phyloP scores from a whole-genome alignment of 2,888 invertebrate genomes.

The Erannis defoliaria region DNA sequence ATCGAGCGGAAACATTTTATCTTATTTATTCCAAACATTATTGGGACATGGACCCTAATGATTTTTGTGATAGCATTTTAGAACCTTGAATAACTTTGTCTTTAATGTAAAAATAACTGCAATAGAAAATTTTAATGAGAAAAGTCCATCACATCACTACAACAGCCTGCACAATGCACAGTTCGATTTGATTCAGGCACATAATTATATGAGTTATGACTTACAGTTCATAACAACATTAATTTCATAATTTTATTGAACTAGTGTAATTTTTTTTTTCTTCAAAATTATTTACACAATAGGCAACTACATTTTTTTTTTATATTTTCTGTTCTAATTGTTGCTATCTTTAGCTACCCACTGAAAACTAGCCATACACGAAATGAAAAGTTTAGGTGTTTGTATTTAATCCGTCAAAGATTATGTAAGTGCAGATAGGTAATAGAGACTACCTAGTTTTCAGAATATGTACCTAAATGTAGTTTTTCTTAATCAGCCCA shows the following conservation, averaged over 20 bases:
- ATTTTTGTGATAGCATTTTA: constrained; percentile 69
- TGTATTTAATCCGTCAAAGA: constrained; percentile 33
- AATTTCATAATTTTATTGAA: not conserved
- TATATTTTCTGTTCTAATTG: constrained; percentile 21
- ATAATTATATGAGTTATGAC: no score
- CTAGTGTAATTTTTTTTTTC: not conserved
- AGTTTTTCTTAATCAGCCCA: constrained; percentile 61
- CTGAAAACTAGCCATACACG: constrained; percentile 39
- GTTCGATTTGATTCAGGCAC: constrained; percentile 47
- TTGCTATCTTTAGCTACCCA: constrained; percentile 21
- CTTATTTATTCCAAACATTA: constrained; percentile 75
- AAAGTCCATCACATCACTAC: constrained; percentile 69
- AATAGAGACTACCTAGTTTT: constrained; percentile 56
- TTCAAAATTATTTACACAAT: not conserved
- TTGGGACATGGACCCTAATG: constrained; percentile 73
- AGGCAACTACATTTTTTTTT: no score
- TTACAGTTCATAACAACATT: not conserved
- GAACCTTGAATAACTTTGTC: constrained; percentile 7
- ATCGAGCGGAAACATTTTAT: constrained; percentile 74
- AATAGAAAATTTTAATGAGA: constrained; percentile 49
- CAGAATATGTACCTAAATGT: constrained; percentile 53
- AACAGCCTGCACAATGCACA: constrained; percentile 68
- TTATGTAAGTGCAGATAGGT: constrained; percentile 30
- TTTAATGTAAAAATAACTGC: not conserved
- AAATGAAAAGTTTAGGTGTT: constrained; percentile 14